These are phyloP conservation scores for Heloderma charlesbogerti DNA, from an alignment of 2,113 vertebrate species.

Conservation along the genomic window DNA sequence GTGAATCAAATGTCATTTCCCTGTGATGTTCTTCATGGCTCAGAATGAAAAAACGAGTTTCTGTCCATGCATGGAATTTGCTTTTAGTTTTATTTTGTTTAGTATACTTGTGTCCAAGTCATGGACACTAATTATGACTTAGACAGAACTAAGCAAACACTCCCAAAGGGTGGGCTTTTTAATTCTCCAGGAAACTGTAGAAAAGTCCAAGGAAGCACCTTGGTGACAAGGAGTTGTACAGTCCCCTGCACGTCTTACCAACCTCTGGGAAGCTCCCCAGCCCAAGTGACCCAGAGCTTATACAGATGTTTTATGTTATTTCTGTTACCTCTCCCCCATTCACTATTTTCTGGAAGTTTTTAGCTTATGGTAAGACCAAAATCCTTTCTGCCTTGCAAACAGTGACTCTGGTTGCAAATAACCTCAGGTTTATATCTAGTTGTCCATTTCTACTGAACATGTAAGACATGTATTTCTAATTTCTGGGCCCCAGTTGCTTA, in stretches of 20 bases:
- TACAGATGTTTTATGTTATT: not conserved
- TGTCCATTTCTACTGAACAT: not conserved
- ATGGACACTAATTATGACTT: not conserved
- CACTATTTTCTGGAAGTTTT: not conserved
- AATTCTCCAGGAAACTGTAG: not conserved
- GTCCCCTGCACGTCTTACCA: not conserved
- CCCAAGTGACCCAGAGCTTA: not conserved
- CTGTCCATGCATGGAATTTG: not conserved
- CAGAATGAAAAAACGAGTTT: not conserved
- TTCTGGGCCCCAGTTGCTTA: not conserved
- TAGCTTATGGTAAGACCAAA: not conserved
- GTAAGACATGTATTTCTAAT: not conserved
- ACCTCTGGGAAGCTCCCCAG: not conserved
- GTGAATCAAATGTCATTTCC: too few species aligned
- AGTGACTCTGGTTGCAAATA: too few species aligned
- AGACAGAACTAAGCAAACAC: not conserved
- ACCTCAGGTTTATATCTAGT: not conserved
- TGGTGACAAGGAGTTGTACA: not conserved
- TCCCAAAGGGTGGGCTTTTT: not conserved
- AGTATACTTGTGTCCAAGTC: too few species aligned
- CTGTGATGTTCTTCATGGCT: not conserved
- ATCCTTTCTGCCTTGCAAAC: not conserved
- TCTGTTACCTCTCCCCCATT: not conserved
- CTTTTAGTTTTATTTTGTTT: not conserved
- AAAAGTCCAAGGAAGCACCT: not conserved